Conservation (phyloP, 2,888 invertebrate species). For the Mactromeris polynyma region DNA sequence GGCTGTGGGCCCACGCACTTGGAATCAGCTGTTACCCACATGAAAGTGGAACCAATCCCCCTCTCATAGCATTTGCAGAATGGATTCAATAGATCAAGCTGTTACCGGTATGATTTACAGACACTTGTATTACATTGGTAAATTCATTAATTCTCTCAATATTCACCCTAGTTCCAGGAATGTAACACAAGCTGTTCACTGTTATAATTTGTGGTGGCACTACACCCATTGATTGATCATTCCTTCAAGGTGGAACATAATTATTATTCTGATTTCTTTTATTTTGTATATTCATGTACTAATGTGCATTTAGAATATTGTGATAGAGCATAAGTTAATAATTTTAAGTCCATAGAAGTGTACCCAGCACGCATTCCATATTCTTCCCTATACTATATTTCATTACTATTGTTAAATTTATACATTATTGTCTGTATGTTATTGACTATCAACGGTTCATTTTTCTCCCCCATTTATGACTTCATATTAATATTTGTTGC, state of each 20-base stretch:
- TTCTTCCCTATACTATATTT: no score
- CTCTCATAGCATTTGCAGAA: not conserved
- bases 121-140: not conserved
- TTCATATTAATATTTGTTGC: no score
- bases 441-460: no score
- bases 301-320: not conserved
- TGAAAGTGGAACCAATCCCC: not conserved
- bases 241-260: not conserved
- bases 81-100: not conserved
- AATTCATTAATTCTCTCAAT: not conserved
- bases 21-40: constrained; percentile 2
- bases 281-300: no score
- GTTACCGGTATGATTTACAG: constrained; percentile 11
- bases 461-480: no score
- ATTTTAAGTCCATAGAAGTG: no score
- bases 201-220: not conserved
- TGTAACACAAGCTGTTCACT: not conserved
- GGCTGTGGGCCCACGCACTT: no score
- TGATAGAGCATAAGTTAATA: no score
- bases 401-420: no score
- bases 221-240: not conserved
- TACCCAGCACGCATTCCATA: no score
- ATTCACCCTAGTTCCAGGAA: not conserved
- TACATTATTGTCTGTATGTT: no score
- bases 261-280: not conserved